These are phyloP conservation scores for Rhynchotus rufescens DNA, from an alignment of 2,797 vertebrate genomes.

Conservation along the genomic window DNA sequence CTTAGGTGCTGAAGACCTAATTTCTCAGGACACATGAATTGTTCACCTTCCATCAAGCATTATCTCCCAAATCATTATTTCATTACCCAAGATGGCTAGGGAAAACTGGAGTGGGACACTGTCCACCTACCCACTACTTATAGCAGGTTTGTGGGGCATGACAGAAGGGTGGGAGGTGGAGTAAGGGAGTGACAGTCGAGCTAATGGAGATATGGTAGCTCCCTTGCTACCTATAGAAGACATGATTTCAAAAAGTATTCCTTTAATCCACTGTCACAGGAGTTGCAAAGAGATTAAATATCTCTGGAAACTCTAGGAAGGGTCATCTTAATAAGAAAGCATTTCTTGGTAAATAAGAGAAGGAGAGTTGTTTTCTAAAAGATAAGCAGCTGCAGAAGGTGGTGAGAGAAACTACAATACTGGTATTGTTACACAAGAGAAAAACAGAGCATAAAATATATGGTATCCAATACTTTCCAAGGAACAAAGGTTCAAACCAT, in stretches of 20 bases:
- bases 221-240: neutral
- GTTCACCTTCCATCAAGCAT: neutral
- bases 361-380: neutral
- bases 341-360: neutral
- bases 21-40: neutral
- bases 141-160: neutral
- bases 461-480: neutral
- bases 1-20: rapidly evolving
- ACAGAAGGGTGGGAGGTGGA: neutral
- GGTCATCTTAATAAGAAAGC: neutral
- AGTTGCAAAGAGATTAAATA: neutral
- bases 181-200: neutral
- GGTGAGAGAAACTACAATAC: neutral
- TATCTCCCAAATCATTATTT: neutral
- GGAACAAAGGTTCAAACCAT: neutral
- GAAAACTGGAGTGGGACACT: neutral
- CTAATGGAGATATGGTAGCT: neutral
- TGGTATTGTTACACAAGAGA: neutral
- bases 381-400: neutral
- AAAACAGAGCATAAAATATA: neutral
- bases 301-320: neutral
- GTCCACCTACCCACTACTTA: neutral
- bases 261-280: neutral
- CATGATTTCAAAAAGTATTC: neutral
- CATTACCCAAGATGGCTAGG: neutral